Evolutionary conservation across 2,888 invertebrate genomes (phyloP).

Genomic region (Andrena chrysosceles): DNA sequence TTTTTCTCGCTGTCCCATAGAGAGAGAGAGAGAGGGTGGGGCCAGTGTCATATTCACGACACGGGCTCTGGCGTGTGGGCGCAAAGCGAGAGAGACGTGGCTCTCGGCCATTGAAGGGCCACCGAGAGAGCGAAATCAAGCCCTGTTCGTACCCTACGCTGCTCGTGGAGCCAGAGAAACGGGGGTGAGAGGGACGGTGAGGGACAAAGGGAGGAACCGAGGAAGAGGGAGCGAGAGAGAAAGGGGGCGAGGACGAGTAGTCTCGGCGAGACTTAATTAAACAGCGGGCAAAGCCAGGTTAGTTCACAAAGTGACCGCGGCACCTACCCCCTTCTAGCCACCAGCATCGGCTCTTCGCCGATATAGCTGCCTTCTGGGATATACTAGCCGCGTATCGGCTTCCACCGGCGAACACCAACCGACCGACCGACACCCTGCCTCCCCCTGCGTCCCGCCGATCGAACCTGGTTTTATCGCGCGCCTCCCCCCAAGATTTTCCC

Average conservation of each 20-base stretch:
- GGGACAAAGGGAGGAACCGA: constrained; percentile 20
- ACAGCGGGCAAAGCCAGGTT: constrained; percentile 84
- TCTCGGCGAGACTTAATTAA: constrained; percentile 85
- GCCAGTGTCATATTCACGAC: constrained; percentile 70
- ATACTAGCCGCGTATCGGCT: constrained; percentile 58
- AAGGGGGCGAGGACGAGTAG: constrained; percentile 79
- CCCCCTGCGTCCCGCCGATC: constrained; percentile 19
- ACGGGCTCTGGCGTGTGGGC: constrained; percentile 40
- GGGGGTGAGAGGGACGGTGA: constrained; percentile 46
- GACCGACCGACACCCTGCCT: constrained; percentile 17
- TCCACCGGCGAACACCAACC: constrained; percentile 34
- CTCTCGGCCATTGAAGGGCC: constrained; percentile 34
- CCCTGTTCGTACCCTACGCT: constrained; percentile 56
- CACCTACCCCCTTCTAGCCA: constrained; percentile 77
- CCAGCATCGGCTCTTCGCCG: constrained; percentile 63
- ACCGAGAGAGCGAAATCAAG: constrained; percentile 66
- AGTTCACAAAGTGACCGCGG: constrained; percentile 85
- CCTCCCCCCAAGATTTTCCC: constrained; percentile 40
- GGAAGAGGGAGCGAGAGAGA: constrained; percentile 36
- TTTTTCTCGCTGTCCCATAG: constrained; percentile 53
- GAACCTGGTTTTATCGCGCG: constrained; percentile 44
- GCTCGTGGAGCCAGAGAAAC: constrained; percentile 47
- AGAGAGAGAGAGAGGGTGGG: constrained; percentile 9
- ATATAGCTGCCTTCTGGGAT: constrained; percentile 64
- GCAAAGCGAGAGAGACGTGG: constrained; percentile 40